Evolutionary conservation across 2,888 invertebrate species (phyloP), one percentile per base, ranked within the genome.

Genomic region (Volucella inanis): DNA sequence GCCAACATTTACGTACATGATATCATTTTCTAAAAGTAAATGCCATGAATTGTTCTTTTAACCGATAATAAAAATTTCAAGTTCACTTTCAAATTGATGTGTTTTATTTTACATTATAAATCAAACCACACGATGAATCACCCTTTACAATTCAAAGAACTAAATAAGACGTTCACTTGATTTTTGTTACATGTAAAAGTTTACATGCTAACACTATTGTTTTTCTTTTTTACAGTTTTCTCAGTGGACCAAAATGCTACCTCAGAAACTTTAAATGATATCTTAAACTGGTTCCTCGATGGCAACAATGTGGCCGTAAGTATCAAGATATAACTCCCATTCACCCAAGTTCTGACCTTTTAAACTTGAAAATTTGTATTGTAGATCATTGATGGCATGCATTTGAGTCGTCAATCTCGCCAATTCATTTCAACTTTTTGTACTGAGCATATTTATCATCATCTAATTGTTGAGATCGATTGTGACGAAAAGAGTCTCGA

Each of bases 361-460:
- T 12, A 41, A 78, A 47, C 14, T 14, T 0, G 2, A n/a, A 10
- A 52, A 47, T 54, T 54, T 15, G 2, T 0, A 49, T 79, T 87
- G 8, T 90, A 97, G 96, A 97, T 98, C 87, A 95, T 98, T 89
- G 98, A 98, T 92, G 98, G 98, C 43, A 98, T 98, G 18, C 97
- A 98, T 92, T 97, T 98, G 50, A 97, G 97, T 0, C 93, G 95
- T 57, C 94, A 95, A 74, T 95, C 98, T 87, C 94, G 98, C 38
- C 94, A 95, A 87, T 94, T 96, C 89, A 94, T 97, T 70, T 94
- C 94, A 90, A 94, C 95, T 80, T 95, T 96, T 89, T 95, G 96
- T 87, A 93, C 94, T 85, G 94, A 95, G 87, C 94, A 95, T 92
- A 96, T 96, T 80, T 97, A 96, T 92, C 95, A 97, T 89, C 95